A percentile compares a stretch with the other conserved stretches of the same genome.
Evolutionary conservation across 2,888 invertebrate species (phyloP).

Genomic region (Hecatera dysodea): DNA sequence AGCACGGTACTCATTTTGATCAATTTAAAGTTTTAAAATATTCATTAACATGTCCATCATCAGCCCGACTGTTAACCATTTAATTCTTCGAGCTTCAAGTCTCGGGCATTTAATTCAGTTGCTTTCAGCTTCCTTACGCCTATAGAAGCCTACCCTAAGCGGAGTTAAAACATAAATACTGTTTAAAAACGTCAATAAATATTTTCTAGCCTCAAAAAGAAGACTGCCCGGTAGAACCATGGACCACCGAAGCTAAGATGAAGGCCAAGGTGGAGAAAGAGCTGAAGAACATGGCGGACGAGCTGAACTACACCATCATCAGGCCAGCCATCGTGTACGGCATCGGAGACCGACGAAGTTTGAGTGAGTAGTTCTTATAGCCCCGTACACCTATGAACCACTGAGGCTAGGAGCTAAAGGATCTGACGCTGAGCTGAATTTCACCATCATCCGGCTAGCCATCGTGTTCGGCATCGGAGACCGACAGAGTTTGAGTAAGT

Average conservation of each 20-base stretch:
- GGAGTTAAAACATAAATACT: neutral
- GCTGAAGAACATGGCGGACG: constrained; percentile 92
- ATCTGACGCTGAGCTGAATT: constrained; percentile 92
- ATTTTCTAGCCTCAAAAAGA: constrained; percentile 93
- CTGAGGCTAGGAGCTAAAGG: constrained; percentile 93
- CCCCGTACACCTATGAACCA: constrained; percentile 94
- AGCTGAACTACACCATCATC: constrained; percentile 94
- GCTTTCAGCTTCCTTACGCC: neutral
- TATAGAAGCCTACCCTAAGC: too few species aligned
- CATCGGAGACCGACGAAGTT: constrained; percentile 94
- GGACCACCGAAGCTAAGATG: constrained; percentile 96
- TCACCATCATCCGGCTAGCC: constrained; percentile 95
- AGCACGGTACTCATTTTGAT: too few species aligned
- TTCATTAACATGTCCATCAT: too few species aligned
- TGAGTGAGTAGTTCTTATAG: constrained; percentile 92
- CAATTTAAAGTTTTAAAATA: too few species aligned
- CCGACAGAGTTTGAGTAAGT: constrained; percentile 95
- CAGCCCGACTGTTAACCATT: too few species aligned
- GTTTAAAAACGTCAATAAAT: neutral
- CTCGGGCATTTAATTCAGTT: neutral
- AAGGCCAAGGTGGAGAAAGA: constrained; percentile 96
- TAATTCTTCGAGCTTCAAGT: too few species aligned
- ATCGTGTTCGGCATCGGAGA: constrained; percentile 97
- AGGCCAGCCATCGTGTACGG: constrained; percentile 97
- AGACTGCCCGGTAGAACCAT: constrained; percentile 94